Conservation (phyloP, 2,888 invertebrate genomes). For the Oxytorus armatus region DNA sequence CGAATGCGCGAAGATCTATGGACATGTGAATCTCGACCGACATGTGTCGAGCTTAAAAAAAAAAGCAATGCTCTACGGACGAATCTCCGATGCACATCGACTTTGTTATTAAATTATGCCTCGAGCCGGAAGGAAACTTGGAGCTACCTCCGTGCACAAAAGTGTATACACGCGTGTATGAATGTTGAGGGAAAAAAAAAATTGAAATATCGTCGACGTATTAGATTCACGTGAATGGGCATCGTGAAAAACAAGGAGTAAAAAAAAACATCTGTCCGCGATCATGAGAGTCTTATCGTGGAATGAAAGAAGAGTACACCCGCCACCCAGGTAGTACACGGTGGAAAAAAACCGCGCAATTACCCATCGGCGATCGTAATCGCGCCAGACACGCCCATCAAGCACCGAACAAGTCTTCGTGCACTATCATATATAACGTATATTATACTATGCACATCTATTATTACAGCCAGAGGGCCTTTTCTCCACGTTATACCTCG, state of each 20-base stretch:
- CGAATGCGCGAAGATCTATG: not conserved
- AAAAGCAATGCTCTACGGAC: not conserved
- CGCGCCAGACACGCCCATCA: conserved; percentile 68
- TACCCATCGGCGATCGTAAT: conserved; percentile 67
- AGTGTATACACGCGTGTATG: too few species aligned
- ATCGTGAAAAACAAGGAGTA: not conserved
- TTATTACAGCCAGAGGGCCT: conserved; percentile 41
- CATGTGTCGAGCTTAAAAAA: conserved; percentile 7
- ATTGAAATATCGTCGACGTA: conserved; percentile 20
- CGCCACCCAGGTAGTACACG: conserved; percentile 65
- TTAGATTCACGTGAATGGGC: conserved; percentile 35
- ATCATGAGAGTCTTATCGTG: conserved; percentile 49
- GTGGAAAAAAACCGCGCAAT: conserved; percentile 68
- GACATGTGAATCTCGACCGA: too few species aligned
- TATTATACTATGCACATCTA: conserved; percentile 15
- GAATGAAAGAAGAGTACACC: conserved; percentile 42
- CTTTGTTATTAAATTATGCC: conserved; percentile 53
- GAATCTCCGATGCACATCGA: conserved; percentile 30
- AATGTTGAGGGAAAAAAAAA: conserved; percentile 12
- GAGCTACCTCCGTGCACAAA: not conserved
- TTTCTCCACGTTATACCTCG: conserved; percentile 22
- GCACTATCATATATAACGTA: conserved; percentile 23
- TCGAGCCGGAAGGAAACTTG: conserved; percentile 26
- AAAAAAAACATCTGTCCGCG: conserved; percentile 38
- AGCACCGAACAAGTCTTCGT: conserved; percentile 44